These are phyloP conservation scores for Ceyx cyanopectus DNA, from an alignment of 2,113 vertebrate genomes.

Conservation along the genomic window DNA sequence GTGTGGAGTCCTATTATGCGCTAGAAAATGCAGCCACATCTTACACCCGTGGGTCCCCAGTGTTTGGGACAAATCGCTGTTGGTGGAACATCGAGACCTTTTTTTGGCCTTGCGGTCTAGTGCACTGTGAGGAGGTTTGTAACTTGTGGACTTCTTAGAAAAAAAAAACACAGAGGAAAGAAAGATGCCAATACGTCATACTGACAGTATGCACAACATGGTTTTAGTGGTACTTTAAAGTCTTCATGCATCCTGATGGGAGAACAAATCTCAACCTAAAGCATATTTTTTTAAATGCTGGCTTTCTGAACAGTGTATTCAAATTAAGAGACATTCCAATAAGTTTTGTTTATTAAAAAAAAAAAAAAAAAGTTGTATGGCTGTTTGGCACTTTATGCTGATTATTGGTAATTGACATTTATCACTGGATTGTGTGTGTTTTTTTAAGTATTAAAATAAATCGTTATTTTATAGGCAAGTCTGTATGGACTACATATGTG, in stretches of 20 bases:
- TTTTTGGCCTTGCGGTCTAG: conserved; percentile 32
- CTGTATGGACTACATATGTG: background rate
- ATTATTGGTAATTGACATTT: conserved; percentile 96
- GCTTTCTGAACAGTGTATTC: conserved; percentile 72
- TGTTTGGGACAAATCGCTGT: background rate
- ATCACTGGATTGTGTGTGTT: conserved; percentile 93
- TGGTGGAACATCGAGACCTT: background rate
- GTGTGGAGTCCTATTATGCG: background rate
- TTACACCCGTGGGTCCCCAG: background rate
- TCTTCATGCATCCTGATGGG: background rate
- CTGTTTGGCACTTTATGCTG: conserved; percentile 99
- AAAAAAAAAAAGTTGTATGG: conserved; percentile 79
- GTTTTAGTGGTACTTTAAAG: conserved; percentile 51
- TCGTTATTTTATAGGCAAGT: conserved; percentile 92
- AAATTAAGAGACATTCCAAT: conserved; percentile 81
- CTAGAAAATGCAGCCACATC: background rate
- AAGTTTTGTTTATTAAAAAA: conserved; percentile 84
- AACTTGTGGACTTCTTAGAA: conserved; percentile 43
- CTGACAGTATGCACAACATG: conserved; percentile 21
- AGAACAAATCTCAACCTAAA: conserved; percentile 65
- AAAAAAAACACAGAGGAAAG: background rate
- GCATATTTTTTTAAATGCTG: conserved; percentile 56
- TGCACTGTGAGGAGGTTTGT: conserved; percentile 45
- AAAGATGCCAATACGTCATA: conserved; percentile 23
- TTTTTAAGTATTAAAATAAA: conserved; percentile 92